Evolutionary conservation across 2,888 invertebrate species (phyloP).

Genomic region (Gymnoscelis rufifasciata): DNA sequence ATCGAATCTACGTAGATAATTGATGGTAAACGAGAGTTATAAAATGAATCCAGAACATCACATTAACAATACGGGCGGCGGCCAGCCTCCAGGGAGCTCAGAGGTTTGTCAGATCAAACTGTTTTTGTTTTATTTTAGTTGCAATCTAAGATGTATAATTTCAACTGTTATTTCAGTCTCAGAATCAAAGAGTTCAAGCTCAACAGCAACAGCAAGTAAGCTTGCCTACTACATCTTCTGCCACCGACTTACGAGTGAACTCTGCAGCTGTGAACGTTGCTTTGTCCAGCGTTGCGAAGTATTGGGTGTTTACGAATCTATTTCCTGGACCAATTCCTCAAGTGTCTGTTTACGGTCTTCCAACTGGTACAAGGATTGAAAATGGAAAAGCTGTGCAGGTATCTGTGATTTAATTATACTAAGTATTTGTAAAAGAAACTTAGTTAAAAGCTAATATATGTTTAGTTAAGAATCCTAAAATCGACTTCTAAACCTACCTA

Average conservation of each 20-base stretch:
- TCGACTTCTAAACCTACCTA: no score
- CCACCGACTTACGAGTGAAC: slow-evolving; percentile 81
- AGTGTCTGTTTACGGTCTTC: slow-evolving; percentile 84
- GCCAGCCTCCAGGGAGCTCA: slow-evolving; percentile 75
- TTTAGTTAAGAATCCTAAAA: no score
- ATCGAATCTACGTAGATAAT: slow-evolving; percentile 44
- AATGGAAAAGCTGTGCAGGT: slow-evolving; percentile 82
- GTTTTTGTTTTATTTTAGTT: slow-evolving; percentile 37
- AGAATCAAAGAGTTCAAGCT: slow-evolving; percentile 61
- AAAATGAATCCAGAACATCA: slow-evolving; percentile 76
- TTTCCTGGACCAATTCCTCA: slow-evolving; percentile 87
- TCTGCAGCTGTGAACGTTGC: slow-evolving; percentile 84
- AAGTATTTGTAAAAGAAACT: no score
- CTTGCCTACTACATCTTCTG: slow-evolving; percentile 76
- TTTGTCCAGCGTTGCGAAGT: slow-evolving; percentile 87
- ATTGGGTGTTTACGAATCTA: slow-evolving; percentile 90
- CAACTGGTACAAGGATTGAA: slow-evolving; percentile 79
- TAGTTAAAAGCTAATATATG: no score
- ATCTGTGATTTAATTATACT: slow-evolving; percentile 19
- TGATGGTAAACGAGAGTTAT: slow-evolving; percentile 43
- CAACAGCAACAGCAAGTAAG: slow-evolving; percentile 62
- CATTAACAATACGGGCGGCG: slow-evolving; percentile 80
- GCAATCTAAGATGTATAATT: slow-evolving; percentile 37
- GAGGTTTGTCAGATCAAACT: slow-evolving; percentile 65
- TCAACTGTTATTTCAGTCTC: slow-evolving; percentile 54